Evolutionary conservation across 2,888 invertebrate genomes (phyloP).

Genomic region (Rhimphoctona megacephalus): DNA sequence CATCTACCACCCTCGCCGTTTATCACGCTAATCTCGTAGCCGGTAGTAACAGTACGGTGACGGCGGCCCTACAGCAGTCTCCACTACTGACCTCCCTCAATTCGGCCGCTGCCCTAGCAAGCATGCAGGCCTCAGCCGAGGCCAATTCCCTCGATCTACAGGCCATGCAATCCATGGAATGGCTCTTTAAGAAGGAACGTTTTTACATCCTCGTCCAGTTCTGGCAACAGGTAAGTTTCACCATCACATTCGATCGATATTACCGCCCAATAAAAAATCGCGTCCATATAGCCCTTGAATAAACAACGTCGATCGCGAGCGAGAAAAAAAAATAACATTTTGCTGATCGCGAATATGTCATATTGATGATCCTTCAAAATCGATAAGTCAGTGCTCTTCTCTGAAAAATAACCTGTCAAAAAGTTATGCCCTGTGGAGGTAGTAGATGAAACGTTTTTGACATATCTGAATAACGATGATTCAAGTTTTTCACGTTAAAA

Average conservation of each 20-base stretch:
- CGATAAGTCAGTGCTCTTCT: background rate
- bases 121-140: slow-evolving; percentile 89
- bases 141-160: slow-evolving; percentile 95
- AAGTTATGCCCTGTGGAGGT: background rate
- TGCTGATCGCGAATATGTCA: background rate
- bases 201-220: slow-evolving; percentile 97
- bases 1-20: slow-evolving; percentile 75
- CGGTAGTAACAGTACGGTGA: slow-evolving; percentile 82
- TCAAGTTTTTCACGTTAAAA: background rate
- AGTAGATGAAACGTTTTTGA: background rate
- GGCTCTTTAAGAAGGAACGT: slow-evolving; percentile 98
- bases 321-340: background rate
- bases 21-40: slow-evolving; percentile 84
- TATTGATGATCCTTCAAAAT: background rate
- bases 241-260: background rate
- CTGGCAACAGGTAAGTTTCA: slow-evolving; percentile 95
- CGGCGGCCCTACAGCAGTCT: slow-evolving; percentile 82
- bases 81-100: slow-evolving; percentile 81
- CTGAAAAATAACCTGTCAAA: background rate
- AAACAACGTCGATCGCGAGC: background rate
- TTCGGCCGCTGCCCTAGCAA: slow-evolving; percentile 86
- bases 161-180: slow-evolving; percentile 98
- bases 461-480: background rate
- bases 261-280: background rate
- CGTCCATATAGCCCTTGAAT: background rate